Evolutionary conservation across 2,113 vertebrate genomes (phyloP).

Genomic region (Bothrops jararaca): DNA sequence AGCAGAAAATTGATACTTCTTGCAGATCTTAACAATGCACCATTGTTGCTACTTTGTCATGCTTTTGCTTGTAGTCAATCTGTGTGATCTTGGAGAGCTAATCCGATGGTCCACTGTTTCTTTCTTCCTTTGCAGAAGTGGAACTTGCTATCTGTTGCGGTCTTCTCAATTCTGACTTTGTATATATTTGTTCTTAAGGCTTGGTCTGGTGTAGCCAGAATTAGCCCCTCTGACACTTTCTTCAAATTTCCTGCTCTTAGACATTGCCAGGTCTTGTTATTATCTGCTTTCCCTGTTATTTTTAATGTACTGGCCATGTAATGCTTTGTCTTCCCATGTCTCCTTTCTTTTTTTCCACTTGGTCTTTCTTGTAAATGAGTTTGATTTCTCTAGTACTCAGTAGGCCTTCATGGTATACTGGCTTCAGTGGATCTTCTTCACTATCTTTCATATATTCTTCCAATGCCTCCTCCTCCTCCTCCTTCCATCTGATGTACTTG

Average conservation of each 20-base stretch:
- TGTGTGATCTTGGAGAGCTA: neutral
- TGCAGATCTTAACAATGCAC: neutral
- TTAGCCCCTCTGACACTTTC: neutral
- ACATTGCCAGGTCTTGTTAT: neutral
- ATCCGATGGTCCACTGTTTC: neutral
- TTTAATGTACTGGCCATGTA: neutral
- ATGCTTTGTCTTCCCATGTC: neutral
- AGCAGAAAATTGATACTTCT: neutral
- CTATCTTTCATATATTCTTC: neutral
- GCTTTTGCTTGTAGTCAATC: neutral
- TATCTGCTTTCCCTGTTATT: neutral
- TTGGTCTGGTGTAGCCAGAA: neutral
- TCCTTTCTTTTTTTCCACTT: neutral
- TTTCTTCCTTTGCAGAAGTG: neutral
- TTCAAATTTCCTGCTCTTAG: neutral
- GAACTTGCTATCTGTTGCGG: neutral
- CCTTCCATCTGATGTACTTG: neutral
- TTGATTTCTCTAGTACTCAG: neutral
- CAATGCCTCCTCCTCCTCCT: neutral
- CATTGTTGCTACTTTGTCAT: neutral
- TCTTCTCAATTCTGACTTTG: neutral
- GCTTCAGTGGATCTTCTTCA: neutral
- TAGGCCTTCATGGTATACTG: neutral
- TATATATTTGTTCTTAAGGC: neutral
- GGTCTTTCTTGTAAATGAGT: neutral